Base-by-base conservation (phyloP, 1,140 invertebrate species). In the Orius laevigatus region DNA sequence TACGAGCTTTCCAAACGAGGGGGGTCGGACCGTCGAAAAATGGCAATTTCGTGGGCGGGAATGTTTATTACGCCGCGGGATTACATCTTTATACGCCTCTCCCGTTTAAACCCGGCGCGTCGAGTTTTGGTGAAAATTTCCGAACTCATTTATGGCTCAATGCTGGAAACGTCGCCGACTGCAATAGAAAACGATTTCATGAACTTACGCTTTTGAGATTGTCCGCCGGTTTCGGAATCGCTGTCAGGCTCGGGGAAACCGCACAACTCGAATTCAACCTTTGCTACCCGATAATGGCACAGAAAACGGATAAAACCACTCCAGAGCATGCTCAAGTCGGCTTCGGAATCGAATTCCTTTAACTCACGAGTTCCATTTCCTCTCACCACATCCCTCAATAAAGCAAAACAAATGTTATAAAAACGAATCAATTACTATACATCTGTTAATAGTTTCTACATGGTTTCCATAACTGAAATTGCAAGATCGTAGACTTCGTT, bases 241-340 rank as follows among this genome's bases (percentile, higher is more conserved):
- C 79, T 4, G 66, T 92, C 52, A 70, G 78, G 53, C 59, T 93
- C 10, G 84, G 79, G 3, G 71, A 80, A 40, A 69, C 80, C 38
- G 87, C 85, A 10, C 66, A 87, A 48, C 63, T 91, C 12, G 90
- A 93, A 70, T 68, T 93, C 6, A 93, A 92, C 66, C 88, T 88
- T 64, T 80, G 78, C 62, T 60, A 81, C 44, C 84, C 84, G 16
- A 59, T 79, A 34, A 60, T 61, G 33, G 66, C 66, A 47, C 62
- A 65, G 32, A 34, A 10, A 16, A 66, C 70, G 33, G 74, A 75
- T 44, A 69, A 74, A 60, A 63, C 64, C 51, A 53, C 69, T 6
- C 65, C 67, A 3, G 79, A 79, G 2, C 25, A 25, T 25, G 61
- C 83, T 35, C 79, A 83, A 61, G 73, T 82, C 60, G 81, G 81